Base-by-base conservation (phyloP, 2,888 invertebrate genomes). In the Metacarcinus magister region DNA sequence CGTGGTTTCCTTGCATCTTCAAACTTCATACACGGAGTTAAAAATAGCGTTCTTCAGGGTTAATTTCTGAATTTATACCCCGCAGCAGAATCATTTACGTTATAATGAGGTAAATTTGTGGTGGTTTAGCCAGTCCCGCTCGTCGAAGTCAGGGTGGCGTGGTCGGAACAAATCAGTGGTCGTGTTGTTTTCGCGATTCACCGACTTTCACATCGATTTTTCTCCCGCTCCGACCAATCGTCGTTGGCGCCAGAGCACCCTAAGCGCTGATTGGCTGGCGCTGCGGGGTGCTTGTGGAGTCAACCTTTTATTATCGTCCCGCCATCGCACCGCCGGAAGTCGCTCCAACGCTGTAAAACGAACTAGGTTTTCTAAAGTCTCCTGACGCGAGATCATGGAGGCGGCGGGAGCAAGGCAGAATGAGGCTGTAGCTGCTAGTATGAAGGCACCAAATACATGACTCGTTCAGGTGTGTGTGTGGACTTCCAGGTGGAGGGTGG, bases 141-240 rank as follows among this genome's bases (percentile, higher is more conserved):
- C n/a, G 54, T 13, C 95, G 95, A 95, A 95, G 95, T n/a, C 95
- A 54, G 32, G 16, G n/a, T 23, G 13, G 16, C 39, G 90, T 13
- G 44, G 95, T 92, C 46, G 32, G 82, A 67, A 92, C 95, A 67
- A 95, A 92, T 95, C 95, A 82, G 46, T 92, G 95, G 92, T 48
- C 46, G 92, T 95, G 95, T 95, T 95, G 95, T 95, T 95, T 95
- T 95, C 95, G 46, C 95, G 95, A 95, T 95, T 95, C 95, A 60
- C 89, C 87, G 93, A 95, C 95, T 95, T 93, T 93, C 93, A 89
- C 95, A 95, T 95, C 93, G 95, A 95, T 95, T 95, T 95, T 95
- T 95, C 54, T 60, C 93, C 43, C 54, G 82, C 87, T 32, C 19
- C 95, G 32, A 93, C 95, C 95, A 95, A 95, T 95, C 95, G 95